Conservation (phyloP, 1,140 invertebrate genomes). For the Macrocentrus cingulum region DNA sequence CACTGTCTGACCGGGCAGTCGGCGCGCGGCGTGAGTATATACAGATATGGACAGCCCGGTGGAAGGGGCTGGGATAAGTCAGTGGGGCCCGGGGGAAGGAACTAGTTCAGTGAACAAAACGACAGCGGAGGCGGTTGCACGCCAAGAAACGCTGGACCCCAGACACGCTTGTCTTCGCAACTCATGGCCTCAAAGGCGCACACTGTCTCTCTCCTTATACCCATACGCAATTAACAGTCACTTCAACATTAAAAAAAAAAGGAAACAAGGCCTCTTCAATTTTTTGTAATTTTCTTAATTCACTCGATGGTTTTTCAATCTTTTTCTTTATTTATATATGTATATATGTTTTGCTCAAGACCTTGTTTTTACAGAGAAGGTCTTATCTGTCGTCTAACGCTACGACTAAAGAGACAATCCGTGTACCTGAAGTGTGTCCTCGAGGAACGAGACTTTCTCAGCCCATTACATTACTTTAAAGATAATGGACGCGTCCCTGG, state of each 20-base stretch:
- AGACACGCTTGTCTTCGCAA: neutral
- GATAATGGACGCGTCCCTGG: neutral
- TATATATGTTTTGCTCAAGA: too few relatives aligned
- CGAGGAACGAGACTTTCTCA: slow-evolving; percentile 1
- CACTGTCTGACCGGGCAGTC: neutral
- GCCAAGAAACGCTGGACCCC: slow-evolving; percentile 28
- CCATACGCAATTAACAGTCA: too few relatives aligned
- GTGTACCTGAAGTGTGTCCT: slow-evolving; percentile 4
- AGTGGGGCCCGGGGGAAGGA: slow-evolving; percentile 35
- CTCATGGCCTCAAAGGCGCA: slow-evolving; percentile 3
- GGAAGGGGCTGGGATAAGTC: neutral
- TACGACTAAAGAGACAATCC: slow-evolving; percentile 13
- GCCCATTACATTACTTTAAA: slow-evolving; percentile 14
- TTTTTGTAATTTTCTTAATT: too few relatives aligned
- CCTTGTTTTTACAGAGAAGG: neutral
- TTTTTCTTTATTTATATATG: too few relatives aligned
- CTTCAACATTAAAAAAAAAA: too few relatives aligned
- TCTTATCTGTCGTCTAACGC: slow-evolving; percentile 1
- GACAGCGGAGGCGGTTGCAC: slow-evolving; percentile 41
- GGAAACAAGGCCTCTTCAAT: too few relatives aligned
- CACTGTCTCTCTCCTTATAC: neutral
- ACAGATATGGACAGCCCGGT: too few relatives aligned
- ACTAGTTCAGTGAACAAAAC: slow-evolving; percentile 53
- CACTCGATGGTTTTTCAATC: too few relatives aligned
- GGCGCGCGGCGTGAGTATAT: too few relatives aligned